Conservation (phyloP, 2,113 vertebrate genomes). For the Xenopus laevis region DNA sequence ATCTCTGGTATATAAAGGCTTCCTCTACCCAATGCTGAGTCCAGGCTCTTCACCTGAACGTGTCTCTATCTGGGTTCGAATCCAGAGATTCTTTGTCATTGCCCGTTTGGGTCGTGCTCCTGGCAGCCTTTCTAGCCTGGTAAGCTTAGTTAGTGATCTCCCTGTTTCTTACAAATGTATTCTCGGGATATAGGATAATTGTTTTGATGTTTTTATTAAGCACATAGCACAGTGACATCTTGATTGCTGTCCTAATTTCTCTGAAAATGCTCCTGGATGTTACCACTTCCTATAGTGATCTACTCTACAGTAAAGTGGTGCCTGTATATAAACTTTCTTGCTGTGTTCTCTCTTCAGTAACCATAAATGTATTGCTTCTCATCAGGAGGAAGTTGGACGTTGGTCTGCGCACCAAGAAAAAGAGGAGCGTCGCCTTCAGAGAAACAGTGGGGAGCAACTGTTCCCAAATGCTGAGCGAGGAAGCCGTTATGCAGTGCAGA, state of each 20-base stretch:
- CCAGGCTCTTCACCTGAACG: conserved; percentile 64
- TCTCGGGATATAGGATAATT: too few relatives aligned
- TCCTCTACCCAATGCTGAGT: conserved; percentile 80
- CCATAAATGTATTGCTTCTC: background rate
- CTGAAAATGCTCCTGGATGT: too few relatives aligned
- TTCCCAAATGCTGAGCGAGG: conserved; percentile 78
- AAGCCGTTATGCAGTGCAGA: conserved; percentile 81
- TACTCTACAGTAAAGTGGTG: too few relatives aligned
- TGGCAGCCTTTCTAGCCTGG: conserved; percentile 73
- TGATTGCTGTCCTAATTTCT: too few relatives aligned
- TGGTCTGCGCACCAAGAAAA: conserved; percentile 86
- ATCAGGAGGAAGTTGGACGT: conserved; percentile 79
- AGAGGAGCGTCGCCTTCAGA: conserved; percentile 70
- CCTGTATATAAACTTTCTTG: too few relatives aligned
- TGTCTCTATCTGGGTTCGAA: conserved; percentile 80
- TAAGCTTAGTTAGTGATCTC: conserved; percentile 50
- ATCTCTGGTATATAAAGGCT: conserved; percentile 82
- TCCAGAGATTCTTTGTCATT: conserved; percentile 81
- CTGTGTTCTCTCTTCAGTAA: too few relatives aligned
- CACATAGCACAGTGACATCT: too few relatives aligned
- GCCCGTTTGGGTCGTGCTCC: conserved; percentile 74
- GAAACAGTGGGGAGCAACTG: conserved; percentile 70
- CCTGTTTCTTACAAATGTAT: too few relatives aligned
- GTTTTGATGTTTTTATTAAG: too few relatives aligned
- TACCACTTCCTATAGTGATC: too few relatives aligned